Evolutionary conservation across 1,140 invertebrate genomes (phyloP), one percentile per base, ranked within the genome.

Genomic region (Drosophila subobscura): DNA sequence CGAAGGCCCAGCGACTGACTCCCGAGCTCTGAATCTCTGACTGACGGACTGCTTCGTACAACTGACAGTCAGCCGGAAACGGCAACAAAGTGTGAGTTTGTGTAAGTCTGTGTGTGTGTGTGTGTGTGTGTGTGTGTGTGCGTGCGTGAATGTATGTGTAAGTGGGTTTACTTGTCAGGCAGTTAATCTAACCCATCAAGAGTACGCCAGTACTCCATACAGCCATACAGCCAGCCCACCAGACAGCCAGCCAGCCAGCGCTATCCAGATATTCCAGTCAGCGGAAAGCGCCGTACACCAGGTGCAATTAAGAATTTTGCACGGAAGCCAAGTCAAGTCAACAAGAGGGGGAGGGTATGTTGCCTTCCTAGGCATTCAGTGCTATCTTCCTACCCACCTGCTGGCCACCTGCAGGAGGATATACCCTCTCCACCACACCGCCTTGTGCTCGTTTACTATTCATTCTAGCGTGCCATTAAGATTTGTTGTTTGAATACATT

Each of bases 401-500:
- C 27, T 20, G 16, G 16, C 16, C 4, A 2, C 14, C 7, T 10
- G 14, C 37, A 20, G 16, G 16, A 20, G 16, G 16, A 20, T 20
- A 20, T 20, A 20, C 25, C n/a, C 29, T 40, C 58, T 23, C 23
- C 33, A 4, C 23, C 14, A 23, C 14, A 14, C 58, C 59, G 20
- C 20, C 59, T 46, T 67, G 57, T 40, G 83, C 81, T 83, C 83
- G 83, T 86, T 86, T 86, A 86, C 81, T 86, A 88, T 86, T 86
- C 81, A 86, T 86, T 86, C 77, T 86, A 78, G 83, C 83, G 83
- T 88, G 83, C 84, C 84, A 84, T 88, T 88, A 89, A 88, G 83
- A 88, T 88, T 88, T 88, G 83, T 88, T 88, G 83, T 88, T 88
- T 88, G 83, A 88, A 88, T 88, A 88, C 83, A 88, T 88, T 88